Evolutionary conservation across 2,888 invertebrate genomes (phyloP), one percentile per base, ranked within the genome.

Genomic region (Hanleya hanleyi): DNA sequence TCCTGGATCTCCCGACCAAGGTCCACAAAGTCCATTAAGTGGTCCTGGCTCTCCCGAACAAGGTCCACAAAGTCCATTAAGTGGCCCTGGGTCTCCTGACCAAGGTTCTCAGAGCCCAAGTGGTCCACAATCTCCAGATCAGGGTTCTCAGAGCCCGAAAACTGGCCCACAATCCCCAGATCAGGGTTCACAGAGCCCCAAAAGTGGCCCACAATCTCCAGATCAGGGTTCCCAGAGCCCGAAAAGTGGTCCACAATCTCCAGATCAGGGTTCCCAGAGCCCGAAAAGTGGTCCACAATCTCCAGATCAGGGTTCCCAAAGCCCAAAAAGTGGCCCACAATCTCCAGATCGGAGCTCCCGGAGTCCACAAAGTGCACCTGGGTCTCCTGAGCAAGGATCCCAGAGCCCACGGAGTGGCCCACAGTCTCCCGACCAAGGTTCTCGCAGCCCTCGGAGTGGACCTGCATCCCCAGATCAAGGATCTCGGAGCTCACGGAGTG

Each of bases 401-500:
- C n/a, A n/a, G n/a, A n/a, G n/a, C n/a, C 57, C 51, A 26, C 35
- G 36, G 15, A 51, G 57, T 62, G 67, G 62, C 26, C 68, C 49
- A 36, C 47, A 36, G 38, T 76, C 77, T 9, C 77, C 76, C 15
- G 62, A 50, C 9, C 71, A 69, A 12, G 69, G 67, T 50, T 71
- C 74, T 29, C 68, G 70, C 18, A 50, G 57, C 2, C 70, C 75
- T 35, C 73, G 70, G n/a, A 35, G 26, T n/a, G 68, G 33, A 4
- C 67, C 67, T 6, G 12, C 29, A 3, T 57, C 71, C 26, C 67
- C 72, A 1, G 15, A 35, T 15, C 38, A 66, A 4, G 70, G 72
- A 66, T n/a, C n/a, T n/a, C n/a, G n/a, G n/a, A 72, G 38, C 26
- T 76, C 73, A 29, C 57, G 76, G 37, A 77, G 77, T 61, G 75